These are phyloP conservation scores for Dipus sagitta DNA, from an alignment of 2,797 vertebrate genomes.

Conservation along the genomic window DNA sequence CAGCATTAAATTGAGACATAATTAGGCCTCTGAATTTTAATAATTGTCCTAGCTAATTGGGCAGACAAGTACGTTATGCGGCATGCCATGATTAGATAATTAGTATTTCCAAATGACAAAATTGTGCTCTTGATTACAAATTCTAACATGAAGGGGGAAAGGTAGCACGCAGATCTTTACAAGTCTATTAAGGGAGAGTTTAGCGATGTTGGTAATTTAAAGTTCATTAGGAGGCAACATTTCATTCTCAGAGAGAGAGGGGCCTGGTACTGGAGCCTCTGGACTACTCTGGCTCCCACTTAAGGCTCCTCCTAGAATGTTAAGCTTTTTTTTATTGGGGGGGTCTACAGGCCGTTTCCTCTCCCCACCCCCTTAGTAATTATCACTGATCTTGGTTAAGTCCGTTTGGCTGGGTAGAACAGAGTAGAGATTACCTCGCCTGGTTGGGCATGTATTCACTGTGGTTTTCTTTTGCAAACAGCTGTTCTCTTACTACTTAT, in stretches of 20 bases:
- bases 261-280: constrained; percentile 64
- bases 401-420: constrained; percentile 3
- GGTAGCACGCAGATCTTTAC: constrained; percentile 83
- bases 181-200: constrained; percentile 86
- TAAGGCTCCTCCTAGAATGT: neutral
- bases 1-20: constrained; percentile 97
- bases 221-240: constrained; percentile 83
- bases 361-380: neutral
- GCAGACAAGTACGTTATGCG: constrained; percentile 92
- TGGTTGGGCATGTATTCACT: neutral
- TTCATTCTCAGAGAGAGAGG: constrained; percentile 66
- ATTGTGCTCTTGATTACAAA: constrained; percentile 89
- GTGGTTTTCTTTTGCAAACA: constrained; percentile 52
- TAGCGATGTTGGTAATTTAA: constrained; percentile 85
- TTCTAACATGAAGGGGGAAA: constrained; percentile 84
- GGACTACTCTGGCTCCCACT: constrained; percentile 51
- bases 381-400: constrained; percentile 34
- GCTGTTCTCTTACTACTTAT: constrained; percentile 13
- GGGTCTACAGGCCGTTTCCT: neutral
- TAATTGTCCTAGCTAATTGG: constrained; percentile 98
- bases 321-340: constrained; percentile 38
- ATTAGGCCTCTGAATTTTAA: constrained; percentile 97
- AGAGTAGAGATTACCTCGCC: neutral
- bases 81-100: constrained; percentile 92
- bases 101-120: constrained; percentile 93